Base-by-base conservation (phyloP, 2,797 vertebrate genomes). In the Hippopotamyrus pictus region DNA sequence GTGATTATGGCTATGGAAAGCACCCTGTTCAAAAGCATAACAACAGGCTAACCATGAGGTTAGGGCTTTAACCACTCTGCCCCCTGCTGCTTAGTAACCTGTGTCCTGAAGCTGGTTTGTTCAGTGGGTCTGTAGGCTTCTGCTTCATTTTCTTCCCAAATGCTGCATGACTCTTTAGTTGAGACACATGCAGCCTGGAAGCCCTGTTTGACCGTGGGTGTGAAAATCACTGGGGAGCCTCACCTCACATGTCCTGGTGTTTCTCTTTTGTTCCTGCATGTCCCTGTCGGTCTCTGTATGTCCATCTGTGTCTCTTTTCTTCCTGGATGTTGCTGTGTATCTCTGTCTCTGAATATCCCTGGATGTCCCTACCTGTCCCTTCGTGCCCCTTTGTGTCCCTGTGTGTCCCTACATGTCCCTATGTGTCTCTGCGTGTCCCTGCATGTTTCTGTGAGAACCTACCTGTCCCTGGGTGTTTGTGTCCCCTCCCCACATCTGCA, bases 401-500 rank as follows among this genome's bases (percentile, higher is more conserved):
- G 57, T 5, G 57, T 2, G 2, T 62, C 59, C 2, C 19, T 8
- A 3, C 25, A 11, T 29, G 8, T 25, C 17, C 6, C n/a, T 59
- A 8, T 59, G n/a, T 9, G 54, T 9, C 57, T 22, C n/a, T 59
- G 57, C n/a, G 3, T 25, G 57, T 25, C 57, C 22, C 59, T 25
- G 8, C 59, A 9, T 25, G 22, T 62, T 62, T 62, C 59, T 62
- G 22, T 62, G 59, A 22, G 59, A 62, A 25, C 59, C 8, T 11
- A 62, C 59, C n/a, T 62, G 59, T 62, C 59, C 22, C 59, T 62
- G 59, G 59, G 59, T 62, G 22, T 62, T 62, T 25, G 8, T 59
- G 57, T 29, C 1, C 25, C 88, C 22, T 33, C 19, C 22, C 29
- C 62, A 25, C 87, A 53, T 50, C 48, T n/a, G 8, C 88, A 97